These are phyloP conservation scores for Carassius auratus DNA, from an alignment of 2,113 vertebrate genomes.

Conservation along the genomic window DNA sequence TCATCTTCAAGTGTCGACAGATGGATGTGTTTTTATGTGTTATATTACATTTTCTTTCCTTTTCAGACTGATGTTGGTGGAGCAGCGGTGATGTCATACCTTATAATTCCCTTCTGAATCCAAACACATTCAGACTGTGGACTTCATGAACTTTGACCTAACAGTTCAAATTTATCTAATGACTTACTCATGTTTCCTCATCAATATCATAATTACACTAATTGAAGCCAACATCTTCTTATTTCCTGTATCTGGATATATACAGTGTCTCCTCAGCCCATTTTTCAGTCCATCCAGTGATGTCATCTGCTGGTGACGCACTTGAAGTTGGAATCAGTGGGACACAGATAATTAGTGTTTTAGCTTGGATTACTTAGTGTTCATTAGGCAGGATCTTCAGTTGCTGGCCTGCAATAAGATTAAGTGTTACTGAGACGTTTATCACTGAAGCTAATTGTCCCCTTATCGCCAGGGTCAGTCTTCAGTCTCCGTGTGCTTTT, in stretches of 20 bases:
- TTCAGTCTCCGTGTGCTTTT: conserved; percentile 44
- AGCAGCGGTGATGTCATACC: not conserved
- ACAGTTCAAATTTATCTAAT: conserved; percentile 15
- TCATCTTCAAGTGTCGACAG: no score
- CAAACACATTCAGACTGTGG: conserved; percentile 24
- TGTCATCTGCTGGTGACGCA: conserved; percentile 47
- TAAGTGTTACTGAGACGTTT: conserved; percentile 68
- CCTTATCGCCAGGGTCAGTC: conserved; percentile 56
- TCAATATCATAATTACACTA: conserved; percentile 28
- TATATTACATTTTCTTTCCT: no score
- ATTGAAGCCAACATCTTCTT: conserved; percentile 16
- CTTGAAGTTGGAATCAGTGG: conserved; percentile 36
- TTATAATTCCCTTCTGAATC: not conserved
- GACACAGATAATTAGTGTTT: conserved; percentile 27
- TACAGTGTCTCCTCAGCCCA: conserved; percentile 18
- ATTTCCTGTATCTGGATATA: conserved; percentile 30
- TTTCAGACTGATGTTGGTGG: not conserved
- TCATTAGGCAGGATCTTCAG: conserved; percentile 60
- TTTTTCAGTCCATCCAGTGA: conserved; percentile 29
- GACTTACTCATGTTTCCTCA: conserved; percentile 24
- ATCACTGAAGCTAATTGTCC: conserved; percentile 66
- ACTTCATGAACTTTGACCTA: not conserved
- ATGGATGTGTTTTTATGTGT: no score
- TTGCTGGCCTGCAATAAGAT: conserved; percentile 67
- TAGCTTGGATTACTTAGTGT: conserved; percentile 57